Percentiles rank a stretch among this genome's conserved stretches.
phyloP scores from a whole-genome alignment of 2,113 vertebrate genomes.

The Podilymbus podiceps region DNA sequence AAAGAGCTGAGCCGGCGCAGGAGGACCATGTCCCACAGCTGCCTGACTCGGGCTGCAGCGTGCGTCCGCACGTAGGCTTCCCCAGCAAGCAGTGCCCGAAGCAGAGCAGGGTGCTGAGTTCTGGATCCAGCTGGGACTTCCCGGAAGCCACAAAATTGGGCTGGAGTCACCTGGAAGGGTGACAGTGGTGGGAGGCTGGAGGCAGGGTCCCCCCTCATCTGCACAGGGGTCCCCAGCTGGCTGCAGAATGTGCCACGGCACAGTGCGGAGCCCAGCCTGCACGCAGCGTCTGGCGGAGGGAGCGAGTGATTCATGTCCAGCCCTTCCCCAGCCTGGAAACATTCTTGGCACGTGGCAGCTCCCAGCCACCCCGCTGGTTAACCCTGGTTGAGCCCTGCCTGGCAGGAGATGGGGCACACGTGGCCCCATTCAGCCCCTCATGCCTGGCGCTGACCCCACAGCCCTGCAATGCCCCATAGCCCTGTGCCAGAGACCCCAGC shows the following conservation, averaged over 20 bases:
- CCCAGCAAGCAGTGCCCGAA: background rate
- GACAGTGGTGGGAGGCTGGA: background rate
- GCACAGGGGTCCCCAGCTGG: background rate
- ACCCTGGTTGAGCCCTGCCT: slow-evolving; percentile 13
- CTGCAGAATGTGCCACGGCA: background rate
- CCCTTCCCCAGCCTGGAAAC: slow-evolving; percentile 53
- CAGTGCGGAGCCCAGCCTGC: background rate
- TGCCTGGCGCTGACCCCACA: background rate
- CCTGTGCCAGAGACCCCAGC: background rate
- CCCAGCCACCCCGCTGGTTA: background rate
- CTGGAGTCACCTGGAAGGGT: background rate
- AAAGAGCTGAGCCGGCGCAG: background rate
- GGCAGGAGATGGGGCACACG: background rate
- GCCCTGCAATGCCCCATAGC: background rate
- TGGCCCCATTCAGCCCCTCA: background rate
- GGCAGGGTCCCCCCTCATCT: background rate
- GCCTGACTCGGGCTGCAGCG: background rate
- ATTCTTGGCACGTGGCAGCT: slow-evolving; percentile 56
- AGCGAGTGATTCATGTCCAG: slow-evolving; percentile 64
- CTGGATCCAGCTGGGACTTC: too few species aligned
- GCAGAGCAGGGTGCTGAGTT: background rate
- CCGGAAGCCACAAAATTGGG: background rate
- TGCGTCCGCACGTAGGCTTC: background rate
- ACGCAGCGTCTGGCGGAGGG: slow-evolving; percentile 29
- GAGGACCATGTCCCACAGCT: background rate